These are phyloP conservation scores for Platypus cylindrus DNA, from an alignment of 2,888 invertebrate species.

Conservation along the genomic window DNA sequence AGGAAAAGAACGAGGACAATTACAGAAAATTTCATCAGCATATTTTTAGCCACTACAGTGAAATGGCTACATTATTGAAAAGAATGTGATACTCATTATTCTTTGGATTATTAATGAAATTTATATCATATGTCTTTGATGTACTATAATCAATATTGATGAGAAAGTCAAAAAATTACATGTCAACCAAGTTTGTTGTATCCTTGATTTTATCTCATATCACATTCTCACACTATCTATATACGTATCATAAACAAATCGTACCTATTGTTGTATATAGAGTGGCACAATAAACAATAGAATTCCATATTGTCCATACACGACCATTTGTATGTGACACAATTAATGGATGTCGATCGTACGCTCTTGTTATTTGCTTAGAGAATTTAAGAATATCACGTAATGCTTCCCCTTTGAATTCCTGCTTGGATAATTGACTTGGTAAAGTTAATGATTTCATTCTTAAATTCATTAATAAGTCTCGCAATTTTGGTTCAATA, in stretches of 20 bases:
- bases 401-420: constrained; percentile 13
- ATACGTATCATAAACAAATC: constrained; percentile 19
- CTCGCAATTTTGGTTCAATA: constrained; percentile 10
- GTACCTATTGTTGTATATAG: constrained; percentile 68
- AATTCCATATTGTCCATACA: constrained; percentile 75
- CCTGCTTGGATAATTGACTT: constrained; percentile 7
- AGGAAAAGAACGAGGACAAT: too few species aligned
- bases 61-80: too few species aligned
- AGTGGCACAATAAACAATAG: constrained; percentile 68
- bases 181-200: neutral
- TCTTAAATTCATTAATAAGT: constrained; percentile 11
- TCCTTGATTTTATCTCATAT: neutral
- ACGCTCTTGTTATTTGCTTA: constrained; percentile 8
- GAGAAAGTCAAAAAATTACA: too few species aligned
- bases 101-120: too few species aligned
- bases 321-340: constrained; percentile 33
- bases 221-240: neutral
- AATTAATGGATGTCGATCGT: constrained; percentile 13
- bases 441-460: constrained; percentile 10
- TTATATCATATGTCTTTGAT: too few species aligned
- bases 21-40: too few species aligned
- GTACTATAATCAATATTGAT: too few species aligned
- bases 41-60: too few species aligned
- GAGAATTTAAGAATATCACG: constrained; percentile 8
- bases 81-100: too few species aligned